phyloP scores from a whole-genome alignment of 2,888 invertebrate genomes.

The Apoderus coryli region DNA sequence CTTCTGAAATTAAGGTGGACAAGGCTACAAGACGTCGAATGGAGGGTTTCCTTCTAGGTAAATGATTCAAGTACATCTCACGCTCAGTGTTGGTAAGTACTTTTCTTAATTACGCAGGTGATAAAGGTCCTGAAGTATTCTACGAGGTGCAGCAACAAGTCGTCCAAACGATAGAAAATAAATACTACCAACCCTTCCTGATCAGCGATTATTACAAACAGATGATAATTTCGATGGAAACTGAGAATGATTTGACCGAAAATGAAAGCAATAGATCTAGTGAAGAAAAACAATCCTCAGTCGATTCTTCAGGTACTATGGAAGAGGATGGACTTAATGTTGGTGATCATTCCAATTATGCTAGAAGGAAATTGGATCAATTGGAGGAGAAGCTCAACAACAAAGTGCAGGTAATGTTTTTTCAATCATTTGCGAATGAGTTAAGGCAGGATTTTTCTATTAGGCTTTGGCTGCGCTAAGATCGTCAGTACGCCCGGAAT shows the following conservation, averaged over 20 bases:
- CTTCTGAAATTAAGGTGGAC: conserved; percentile 69
- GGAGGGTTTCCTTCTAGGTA: conserved; percentile 63
- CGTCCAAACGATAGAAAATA: conserved; percentile 65
- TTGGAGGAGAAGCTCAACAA: conserved; percentile 72
- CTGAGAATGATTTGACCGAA: conserved; percentile 35
- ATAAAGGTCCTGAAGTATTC: conserved; percentile 77
- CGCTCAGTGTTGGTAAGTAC: too few species aligned
- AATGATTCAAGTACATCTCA: conserved; percentile 4
- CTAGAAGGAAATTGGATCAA: conserved; percentile 66
- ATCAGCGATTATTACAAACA: conserved; percentile 74
- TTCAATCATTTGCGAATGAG: too few species aligned
- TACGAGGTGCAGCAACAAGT: conserved; percentile 75
- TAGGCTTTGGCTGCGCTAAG: conserved; percentile 68
- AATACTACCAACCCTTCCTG: conserved; percentile 79
- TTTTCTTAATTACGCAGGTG: conserved; percentile 43
- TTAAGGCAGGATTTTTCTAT: conserved; percentile 10
- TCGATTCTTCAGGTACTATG: conserved; percentile 38
- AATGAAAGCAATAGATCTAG: conserved; percentile 30
- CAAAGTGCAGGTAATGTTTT: conserved; percentile 60
- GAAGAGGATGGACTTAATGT: conserved; percentile 43
- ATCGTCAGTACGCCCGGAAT: conserved; percentile 70
- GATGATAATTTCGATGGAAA: conserved; percentile 50
- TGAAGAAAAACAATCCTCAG: conserved; percentile 42
- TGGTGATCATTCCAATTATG: conserved; percentile 72
- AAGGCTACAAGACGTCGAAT: conserved; percentile 69